Conservation (phyloP, 2,888 invertebrate species). For the Drosophila mimetica region DNA sequence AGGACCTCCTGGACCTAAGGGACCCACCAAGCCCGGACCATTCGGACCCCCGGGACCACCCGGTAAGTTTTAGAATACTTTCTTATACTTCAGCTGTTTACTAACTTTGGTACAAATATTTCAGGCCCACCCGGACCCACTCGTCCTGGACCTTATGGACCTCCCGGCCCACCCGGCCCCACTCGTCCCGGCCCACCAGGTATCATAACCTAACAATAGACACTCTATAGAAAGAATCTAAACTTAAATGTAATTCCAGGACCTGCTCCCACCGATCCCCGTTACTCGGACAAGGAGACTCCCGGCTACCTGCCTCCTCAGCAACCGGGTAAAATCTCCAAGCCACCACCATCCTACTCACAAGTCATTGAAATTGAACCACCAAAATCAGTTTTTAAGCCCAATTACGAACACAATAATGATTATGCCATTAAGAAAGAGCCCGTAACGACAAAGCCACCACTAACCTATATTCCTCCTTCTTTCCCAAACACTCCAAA, state of each 20-base stretch:
- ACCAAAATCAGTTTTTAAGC: slow-evolving; percentile 67
- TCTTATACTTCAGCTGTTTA: too few relatives aligned
- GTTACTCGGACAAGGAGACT: slow-evolving; percentile 77
- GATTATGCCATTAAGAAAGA: slow-evolving; percentile 72
- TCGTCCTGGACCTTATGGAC: slow-evolving; percentile 75
- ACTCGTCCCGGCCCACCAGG: slow-evolving; percentile 53
- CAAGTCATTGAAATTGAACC: slow-evolving; percentile 63
- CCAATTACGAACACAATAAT: slow-evolving; percentile 75
- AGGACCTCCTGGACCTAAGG: slow-evolving; percentile 67
- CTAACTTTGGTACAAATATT: too few relatives aligned
- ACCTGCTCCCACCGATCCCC: slow-evolving; percentile 63
- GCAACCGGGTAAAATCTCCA: slow-evolving; percentile 85
- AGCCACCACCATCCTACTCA: slow-evolving; percentile 74
- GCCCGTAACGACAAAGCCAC: slow-evolving; percentile 59
- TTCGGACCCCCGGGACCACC: slow-evolving; percentile 55
- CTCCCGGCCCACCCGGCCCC: slow-evolving; percentile 38
- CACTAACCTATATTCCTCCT: slow-evolving; percentile 82
- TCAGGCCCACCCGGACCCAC: slow-evolving; percentile 70
- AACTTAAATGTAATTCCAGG: not conserved
- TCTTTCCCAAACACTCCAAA: slow-evolving; percentile 70
- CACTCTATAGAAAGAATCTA: not conserved
- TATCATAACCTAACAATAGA: not conserved
- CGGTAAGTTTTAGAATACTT: not conserved
- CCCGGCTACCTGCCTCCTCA: slow-evolving; percentile 84
- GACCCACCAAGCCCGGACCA: slow-evolving; percentile 68